phyloP scores from a whole-genome alignment of 2,797 vertebrate species.

The Holocentrus rufus region DNA sequence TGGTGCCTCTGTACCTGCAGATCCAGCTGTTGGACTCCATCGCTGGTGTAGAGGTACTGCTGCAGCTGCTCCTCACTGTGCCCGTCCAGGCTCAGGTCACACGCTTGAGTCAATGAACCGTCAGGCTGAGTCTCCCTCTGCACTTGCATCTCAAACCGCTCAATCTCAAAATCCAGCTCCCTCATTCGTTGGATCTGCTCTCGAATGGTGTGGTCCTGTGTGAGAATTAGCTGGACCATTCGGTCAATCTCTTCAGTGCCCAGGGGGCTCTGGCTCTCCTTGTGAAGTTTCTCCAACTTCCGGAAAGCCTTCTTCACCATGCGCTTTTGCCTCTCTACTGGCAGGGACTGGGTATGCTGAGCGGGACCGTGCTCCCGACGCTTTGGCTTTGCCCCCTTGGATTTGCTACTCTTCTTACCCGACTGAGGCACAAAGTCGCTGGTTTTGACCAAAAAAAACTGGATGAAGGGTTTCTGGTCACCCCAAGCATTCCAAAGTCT shows the following conservation, averaged over 20 bases:
- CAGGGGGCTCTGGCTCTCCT: constrained; percentile 74
- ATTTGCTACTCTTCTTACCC: constrained; percentile 77
- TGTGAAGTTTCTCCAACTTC: constrained; percentile 93
- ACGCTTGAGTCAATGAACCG: constrained; percentile 13
- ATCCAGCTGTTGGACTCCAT: constrained; percentile 85
- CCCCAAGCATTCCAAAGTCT: constrained; percentile 96
- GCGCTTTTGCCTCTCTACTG: constrained; percentile 90
- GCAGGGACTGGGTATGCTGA: constrained; percentile 86
- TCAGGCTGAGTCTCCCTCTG: constrained; percentile 45
- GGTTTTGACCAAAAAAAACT: constrained; percentile 89
- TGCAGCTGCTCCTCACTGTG: constrained; percentile 71
- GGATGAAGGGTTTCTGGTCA: constrained; percentile 88
- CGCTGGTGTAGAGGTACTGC: constrained; percentile 79
- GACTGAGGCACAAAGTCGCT: constrained; percentile 87
- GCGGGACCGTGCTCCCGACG: constrained; percentile 83
- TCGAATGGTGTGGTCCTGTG: constrained; percentile 93
- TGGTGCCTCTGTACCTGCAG: constrained; percentile 84
- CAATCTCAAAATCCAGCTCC: constrained; percentile 89
- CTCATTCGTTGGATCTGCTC: constrained; percentile 91
- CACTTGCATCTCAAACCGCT: constrained; percentile 81
- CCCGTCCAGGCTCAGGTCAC: constrained; percentile 10
- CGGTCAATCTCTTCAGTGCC: constrained; percentile 87
- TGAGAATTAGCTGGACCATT: constrained; percentile 90
- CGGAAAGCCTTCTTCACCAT: constrained; percentile 96
- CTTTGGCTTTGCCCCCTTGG: constrained; percentile 78